phyloP scores from a whole-genome alignment of 2,888 invertebrate species.

The Achlya flavicornis region DNA sequence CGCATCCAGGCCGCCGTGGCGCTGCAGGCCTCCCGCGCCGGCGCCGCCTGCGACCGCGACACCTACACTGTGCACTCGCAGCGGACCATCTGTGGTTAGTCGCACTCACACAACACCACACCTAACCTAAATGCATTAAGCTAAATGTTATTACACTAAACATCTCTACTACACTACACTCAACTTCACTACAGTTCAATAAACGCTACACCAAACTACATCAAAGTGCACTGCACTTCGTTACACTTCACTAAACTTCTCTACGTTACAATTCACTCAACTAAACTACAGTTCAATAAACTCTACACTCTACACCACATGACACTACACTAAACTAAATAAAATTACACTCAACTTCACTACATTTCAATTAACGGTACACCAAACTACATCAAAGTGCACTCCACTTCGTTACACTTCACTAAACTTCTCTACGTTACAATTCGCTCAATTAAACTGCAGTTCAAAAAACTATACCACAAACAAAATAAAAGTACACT shows the following conservation, averaged over 20 bases:
- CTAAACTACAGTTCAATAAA: too few species aligned
- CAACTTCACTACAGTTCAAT: neutral
- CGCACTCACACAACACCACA: too few species aligned
- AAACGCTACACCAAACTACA: neutral
- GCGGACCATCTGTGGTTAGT: slow-evolving; percentile 91
- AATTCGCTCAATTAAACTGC: too few species aligned
- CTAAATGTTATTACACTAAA: neutral
- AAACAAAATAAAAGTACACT: too few species aligned
- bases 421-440: too few species aligned
- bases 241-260: neutral
- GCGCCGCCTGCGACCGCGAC: slow-evolving; percentile 97
- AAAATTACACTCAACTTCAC: too few species aligned
- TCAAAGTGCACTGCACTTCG: neutral
- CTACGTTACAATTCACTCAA: too few species aligned
- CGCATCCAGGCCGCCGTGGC: slow-evolving; percentile 85
- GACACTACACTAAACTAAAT: neutral
- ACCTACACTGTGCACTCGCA: slow-evolving; percentile 94
- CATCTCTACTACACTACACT: neutral
- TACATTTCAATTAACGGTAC: too few species aligned
- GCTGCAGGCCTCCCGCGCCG: slow-evolving; percentile 93
- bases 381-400: too few species aligned
- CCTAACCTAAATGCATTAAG: neutral
- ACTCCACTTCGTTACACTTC: too few species aligned
- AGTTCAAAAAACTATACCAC: too few species aligned
- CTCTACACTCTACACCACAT: too few species aligned